Percentiles rank a stretch among this genome's conserved stretches.
Conservation (phyloP, 2,797 vertebrate genomes). For the Hippoglossus hippoglossus region DNA sequence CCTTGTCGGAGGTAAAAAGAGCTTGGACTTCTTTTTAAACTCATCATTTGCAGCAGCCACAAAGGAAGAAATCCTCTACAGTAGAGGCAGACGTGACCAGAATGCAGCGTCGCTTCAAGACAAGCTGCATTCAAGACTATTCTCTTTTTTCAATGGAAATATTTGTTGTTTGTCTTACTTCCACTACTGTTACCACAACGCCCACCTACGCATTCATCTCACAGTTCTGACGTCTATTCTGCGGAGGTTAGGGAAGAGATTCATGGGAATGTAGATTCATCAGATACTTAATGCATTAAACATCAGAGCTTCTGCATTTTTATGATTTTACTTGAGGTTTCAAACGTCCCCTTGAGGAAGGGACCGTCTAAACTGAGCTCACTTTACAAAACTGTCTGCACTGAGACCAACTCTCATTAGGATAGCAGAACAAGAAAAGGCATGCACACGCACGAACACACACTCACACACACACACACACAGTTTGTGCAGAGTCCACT, state of each 20-base stretch:
- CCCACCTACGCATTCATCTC: neutral
- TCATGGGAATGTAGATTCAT: neutral
- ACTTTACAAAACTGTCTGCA: neutral
- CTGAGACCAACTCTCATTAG: slow-evolving; percentile 13
- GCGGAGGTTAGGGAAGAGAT: neutral
- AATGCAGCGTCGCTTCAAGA: no score
- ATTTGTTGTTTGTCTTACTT: neutral
- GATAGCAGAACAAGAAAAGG: slow-evolving; percentile 18
- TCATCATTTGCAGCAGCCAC: no score
- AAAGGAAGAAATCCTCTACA: no score
- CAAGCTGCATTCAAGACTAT: no score
- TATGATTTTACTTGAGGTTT: neutral
- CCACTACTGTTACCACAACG: neutral
- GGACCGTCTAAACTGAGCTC: neutral
- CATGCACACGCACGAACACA: slow-evolving; percentile 3
- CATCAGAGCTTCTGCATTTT: neutral
- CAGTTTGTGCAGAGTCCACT: slow-evolving; percentile 41
- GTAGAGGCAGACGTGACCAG: no score
- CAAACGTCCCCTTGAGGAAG: neutral
- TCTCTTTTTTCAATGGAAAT: neutral
- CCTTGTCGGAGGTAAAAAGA: no score
- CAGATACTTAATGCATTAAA: neutral
- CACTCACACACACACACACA: slow-evolving; percentile 21
- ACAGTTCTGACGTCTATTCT: neutral
- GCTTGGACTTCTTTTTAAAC: no score